Conservation (phyloP, 2,113 vertebrate species). For the Cochlearius cochlearius region DNA sequence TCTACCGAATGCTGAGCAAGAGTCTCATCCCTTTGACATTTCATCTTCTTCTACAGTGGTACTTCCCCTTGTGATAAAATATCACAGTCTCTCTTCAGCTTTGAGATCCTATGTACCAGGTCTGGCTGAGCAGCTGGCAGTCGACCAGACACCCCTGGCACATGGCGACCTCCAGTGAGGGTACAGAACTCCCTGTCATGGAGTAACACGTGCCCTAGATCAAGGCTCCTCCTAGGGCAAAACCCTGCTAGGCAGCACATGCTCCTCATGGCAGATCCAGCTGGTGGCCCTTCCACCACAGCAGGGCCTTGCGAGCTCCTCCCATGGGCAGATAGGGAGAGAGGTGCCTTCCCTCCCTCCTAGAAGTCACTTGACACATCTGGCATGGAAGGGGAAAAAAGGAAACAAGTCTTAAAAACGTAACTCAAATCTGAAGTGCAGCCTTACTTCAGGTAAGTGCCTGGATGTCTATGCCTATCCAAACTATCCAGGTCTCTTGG, state of each 20-base stretch:
- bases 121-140: neutral
- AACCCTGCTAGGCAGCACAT: neutral
- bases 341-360: neutral
- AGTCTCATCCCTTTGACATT: neutral
- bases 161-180: accelerated
- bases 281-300: neutral
- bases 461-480: neutral
- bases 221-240: neutral
- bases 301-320: neutral
- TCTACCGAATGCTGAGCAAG: neutral
- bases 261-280: neutral
- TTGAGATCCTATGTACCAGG: neutral
- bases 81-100: neutral
- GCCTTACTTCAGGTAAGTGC: neutral
- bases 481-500: neutral
- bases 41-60: neutral
- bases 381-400: neutral
- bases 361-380: neutral
- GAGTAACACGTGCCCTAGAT: accelerated
- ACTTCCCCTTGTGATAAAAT: neutral
- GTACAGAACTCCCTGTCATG: neutral
- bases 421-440: neutral
- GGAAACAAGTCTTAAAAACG: neutral
- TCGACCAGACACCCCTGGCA: neutral
- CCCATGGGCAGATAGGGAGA: neutral